phyloP scores from a whole-genome alignment of 2,888 invertebrate genomes.

The Graphium colonna region DNA sequence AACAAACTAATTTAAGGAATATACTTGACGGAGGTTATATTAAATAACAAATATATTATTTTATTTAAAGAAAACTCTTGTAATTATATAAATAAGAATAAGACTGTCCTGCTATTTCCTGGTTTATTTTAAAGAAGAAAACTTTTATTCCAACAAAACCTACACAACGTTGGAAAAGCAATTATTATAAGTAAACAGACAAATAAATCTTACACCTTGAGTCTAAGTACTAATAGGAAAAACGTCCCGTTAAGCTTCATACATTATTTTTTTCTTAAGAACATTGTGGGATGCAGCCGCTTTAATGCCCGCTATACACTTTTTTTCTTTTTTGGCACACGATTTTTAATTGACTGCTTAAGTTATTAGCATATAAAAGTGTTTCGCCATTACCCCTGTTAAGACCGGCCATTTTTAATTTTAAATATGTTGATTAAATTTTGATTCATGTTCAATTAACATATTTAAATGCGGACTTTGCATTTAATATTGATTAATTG shows the following conservation, averaged over 20 bases:
- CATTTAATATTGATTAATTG: no score
- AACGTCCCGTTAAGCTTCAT: not conserved
- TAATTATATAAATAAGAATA: no score
- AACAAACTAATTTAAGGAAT: no score
- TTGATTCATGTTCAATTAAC: no score
- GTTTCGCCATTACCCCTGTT: not conserved
- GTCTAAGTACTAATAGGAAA: not conserved
- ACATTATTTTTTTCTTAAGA: slow-evolving; percentile 1
- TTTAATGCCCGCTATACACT: slow-evolving; percentile 7
- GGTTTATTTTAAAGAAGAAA: no score
- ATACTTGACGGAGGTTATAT: no score
- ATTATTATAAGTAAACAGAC: not conserved
- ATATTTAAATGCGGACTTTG: no score
- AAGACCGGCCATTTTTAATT: not conserved
- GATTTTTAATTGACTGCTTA: slow-evolving; percentile 11
- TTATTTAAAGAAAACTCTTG: no score
- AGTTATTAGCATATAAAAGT: slow-evolving; percentile 15
- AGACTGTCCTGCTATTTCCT: no score
- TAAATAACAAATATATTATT: no score
- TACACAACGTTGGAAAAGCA: no score
- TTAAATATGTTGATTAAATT: not conserved
- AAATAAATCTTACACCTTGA: not conserved
- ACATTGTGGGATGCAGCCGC: slow-evolving; percentile 3
- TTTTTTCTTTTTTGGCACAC: slow-evolving; percentile 3
- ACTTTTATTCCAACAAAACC: no score